phyloP scores from a whole-genome alignment of 2,888 invertebrate genomes.

The Drosophila mercatorum region DNA sequence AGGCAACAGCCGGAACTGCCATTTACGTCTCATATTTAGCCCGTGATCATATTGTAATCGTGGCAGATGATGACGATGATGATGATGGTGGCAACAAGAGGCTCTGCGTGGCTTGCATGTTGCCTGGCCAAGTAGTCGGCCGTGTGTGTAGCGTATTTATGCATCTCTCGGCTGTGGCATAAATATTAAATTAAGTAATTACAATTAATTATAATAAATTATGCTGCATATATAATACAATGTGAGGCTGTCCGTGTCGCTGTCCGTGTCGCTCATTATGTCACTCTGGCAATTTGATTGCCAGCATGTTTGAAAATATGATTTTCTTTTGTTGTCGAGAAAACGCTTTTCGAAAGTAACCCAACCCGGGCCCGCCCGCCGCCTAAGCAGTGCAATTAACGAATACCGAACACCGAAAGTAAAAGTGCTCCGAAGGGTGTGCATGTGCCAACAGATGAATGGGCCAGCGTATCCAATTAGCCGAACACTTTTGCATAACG shows the following conservation, averaged over 20 bases:
- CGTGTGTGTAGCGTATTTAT: background rate
- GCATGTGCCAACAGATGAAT: slow-evolving; percentile 18
- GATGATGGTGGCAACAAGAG: slow-evolving; percentile 8
- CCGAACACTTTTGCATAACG: slow-evolving; percentile 43
- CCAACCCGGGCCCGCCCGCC: slow-evolving; percentile 58
- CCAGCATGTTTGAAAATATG: slow-evolving; percentile 31
- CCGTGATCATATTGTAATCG: slow-evolving; percentile 22
- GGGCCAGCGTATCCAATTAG: slow-evolving; percentile 32
- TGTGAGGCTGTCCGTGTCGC: slow-evolving; percentile 23
- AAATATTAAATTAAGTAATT: slow-evolving; percentile 50
- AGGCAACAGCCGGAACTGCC: slow-evolving; percentile 30
- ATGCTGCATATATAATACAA: slow-evolving; percentile 19
- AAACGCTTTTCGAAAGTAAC: slow-evolving; percentile 56
- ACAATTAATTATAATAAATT: slow-evolving; percentile 59
- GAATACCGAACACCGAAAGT: slow-evolving; percentile 50
- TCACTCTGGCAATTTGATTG: slow-evolving; percentile 38
- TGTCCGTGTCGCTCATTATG: slow-evolving; percentile 33
- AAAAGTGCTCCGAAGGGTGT: slow-evolving; percentile 52
- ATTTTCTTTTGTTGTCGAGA: slow-evolving; percentile 49
- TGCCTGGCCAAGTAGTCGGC: background rate
- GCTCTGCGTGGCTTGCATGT: slow-evolving; percentile 19
- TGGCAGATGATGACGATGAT: background rate
- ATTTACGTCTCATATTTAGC: slow-evolving; percentile 10
- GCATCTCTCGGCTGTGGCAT: slow-evolving; percentile 13
- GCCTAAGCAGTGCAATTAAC: slow-evolving; percentile 69